Evolutionary conservation across 2,113 vertebrate genomes (phyloP).

Genomic region (Peromyscus polionotus): DNA sequence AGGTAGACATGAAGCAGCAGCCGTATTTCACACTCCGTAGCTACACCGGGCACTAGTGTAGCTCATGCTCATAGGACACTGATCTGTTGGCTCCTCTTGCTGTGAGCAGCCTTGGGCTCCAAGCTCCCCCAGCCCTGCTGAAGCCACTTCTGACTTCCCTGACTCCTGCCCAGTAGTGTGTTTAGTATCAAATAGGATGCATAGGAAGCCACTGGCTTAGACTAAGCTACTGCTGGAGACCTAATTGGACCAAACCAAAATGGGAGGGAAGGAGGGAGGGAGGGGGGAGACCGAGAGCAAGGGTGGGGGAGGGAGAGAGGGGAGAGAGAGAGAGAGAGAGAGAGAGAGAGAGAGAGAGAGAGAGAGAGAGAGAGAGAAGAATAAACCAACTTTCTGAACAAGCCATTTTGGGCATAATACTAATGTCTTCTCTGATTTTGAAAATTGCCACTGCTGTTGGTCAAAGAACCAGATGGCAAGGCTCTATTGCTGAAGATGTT

Average conservation of each 20-base stretch:
- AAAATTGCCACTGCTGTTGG: neutral
- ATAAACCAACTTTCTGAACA: too few species aligned
- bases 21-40: rapidly evolving
- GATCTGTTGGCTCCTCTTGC: neutral
- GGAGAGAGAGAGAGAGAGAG: too few species aligned
- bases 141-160: neutral
- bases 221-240: neutral
- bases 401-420: neutral
- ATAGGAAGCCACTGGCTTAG: neutral
- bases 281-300: too few species aligned
- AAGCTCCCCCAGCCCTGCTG: rapidly evolving
- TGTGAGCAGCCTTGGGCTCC: neutral
- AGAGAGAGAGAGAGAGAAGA: neutral
- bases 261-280: neutral
- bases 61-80: neutral
- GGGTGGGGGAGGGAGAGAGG: neutral
- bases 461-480: neutral
- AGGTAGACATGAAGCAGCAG: neutral
- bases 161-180: neutral
- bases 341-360: neutral
- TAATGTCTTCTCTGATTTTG: neutral
- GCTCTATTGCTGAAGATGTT: neutral
- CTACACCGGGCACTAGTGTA: neutral
- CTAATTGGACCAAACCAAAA: neutral
- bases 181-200: neutral